Conservation (phyloP, 2,113 vertebrate species). For the Saccopteryx bilineata region DNA sequence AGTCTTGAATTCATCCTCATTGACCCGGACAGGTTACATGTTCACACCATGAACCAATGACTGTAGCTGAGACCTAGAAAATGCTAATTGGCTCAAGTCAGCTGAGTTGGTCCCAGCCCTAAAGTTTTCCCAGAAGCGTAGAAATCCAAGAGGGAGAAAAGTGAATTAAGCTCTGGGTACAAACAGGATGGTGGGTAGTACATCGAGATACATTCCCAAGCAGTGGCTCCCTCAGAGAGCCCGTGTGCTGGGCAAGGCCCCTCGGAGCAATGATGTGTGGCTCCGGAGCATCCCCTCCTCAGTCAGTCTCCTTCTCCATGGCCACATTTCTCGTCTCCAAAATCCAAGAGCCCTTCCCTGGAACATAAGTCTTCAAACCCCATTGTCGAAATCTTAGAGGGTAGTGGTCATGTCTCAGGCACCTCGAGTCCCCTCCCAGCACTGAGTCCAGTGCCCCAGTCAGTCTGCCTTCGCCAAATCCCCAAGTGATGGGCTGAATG, state of each 20-base stretch:
- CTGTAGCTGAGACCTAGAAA: background rate
- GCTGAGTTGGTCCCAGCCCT: background rate
- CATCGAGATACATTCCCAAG: background rate
- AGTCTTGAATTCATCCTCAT: background rate
- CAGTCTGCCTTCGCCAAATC: background rate
- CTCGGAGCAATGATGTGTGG: background rate
- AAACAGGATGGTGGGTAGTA: background rate
- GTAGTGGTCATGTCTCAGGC: background rate
- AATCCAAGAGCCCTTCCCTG: background rate
- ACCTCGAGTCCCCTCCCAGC: background rate
- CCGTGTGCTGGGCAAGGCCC: fast-evolving
- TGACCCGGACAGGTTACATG: background rate
- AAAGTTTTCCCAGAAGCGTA: background rate
- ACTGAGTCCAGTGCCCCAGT: too few relatives aligned
- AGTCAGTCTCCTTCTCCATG: background rate
- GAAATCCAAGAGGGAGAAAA: background rate
- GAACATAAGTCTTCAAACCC: background rate
- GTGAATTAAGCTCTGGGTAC: background rate
- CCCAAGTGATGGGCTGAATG: background rate
- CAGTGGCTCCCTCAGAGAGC: background rate
- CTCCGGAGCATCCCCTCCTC: too few relatives aligned
- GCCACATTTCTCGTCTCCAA: background rate
- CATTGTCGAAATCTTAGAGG: background rate
- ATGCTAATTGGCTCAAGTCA: background rate
- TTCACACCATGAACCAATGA: background rate